Conservation (phyloP, 2,797 vertebrate genomes). For the Passerculus sandwichensis region DNA sequence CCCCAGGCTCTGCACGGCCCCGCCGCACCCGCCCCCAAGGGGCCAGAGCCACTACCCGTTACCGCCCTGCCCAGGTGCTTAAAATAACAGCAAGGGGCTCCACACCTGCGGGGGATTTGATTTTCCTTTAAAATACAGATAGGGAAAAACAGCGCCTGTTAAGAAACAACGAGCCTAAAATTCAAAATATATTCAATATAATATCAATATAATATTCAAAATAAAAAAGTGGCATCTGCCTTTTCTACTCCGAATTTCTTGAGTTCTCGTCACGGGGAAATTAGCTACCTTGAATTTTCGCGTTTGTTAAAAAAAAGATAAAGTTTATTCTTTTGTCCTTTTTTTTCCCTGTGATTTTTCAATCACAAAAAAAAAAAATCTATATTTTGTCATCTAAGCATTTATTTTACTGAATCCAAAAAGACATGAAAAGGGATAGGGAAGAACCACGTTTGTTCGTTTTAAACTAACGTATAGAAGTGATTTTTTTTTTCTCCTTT, state of each 20-base stretch:
- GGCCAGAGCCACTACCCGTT: background rate
- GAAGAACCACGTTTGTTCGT: slow-evolving; percentile 56
- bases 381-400: slow-evolving; percentile 81
- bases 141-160: background rate
- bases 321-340: slow-evolving; percentile 73
- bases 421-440: slow-evolving; percentile 77
- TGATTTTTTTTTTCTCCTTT: slow-evolving; percentile 68
- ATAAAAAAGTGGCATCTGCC: slow-evolving; percentile 24
- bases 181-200: background rate
- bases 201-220: background rate
- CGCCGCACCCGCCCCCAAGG: background rate
- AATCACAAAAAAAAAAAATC: slow-evolving; percentile 75
- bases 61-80: background rate
- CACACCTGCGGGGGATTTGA: background rate
- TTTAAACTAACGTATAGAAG: slow-evolving; percentile 80
- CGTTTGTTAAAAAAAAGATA: slow-evolving; percentile 84
- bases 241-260: slow-evolving; percentile 1
- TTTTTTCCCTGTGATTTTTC: slow-evolving; percentile 49
- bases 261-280: slow-evolving; percentile 48
- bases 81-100: background rate
- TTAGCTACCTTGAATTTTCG: slow-evolving; percentile 71
- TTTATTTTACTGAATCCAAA: slow-evolving; percentile 83
- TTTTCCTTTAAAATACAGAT: slow-evolving; percentile 21
- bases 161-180: background rate
- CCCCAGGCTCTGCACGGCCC: background rate